These are phyloP conservation scores for Pterocles burchelli DNA, from an alignment of 2,113 vertebrate genomes.

Conservation along the genomic window DNA sequence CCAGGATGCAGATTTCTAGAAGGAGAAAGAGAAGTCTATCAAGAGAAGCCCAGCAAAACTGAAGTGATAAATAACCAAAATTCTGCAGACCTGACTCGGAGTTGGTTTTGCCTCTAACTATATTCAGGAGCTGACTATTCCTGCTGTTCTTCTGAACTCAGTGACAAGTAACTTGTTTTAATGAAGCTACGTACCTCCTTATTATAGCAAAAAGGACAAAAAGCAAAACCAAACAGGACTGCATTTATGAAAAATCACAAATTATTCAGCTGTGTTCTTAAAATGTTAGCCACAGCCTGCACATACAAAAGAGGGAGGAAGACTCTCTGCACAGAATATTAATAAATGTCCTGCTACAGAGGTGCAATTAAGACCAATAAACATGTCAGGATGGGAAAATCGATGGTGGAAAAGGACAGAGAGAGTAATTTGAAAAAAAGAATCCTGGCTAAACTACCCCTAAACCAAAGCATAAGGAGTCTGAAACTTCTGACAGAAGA, in stretches of 20 bases:
- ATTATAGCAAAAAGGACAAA: neutral
- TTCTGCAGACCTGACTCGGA: neutral
- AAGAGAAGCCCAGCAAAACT: neutral
- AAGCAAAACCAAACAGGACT: no score
- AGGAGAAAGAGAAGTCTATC: neutral
- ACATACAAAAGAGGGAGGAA: neutral
- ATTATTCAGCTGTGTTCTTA: neutral
- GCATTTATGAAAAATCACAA: neutral
- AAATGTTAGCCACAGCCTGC: neutral
- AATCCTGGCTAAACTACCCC: neutral
- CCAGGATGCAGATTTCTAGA: neutral
- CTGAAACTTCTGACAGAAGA: neutral
- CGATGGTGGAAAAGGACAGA: neutral
- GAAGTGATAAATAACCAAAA: neutral
- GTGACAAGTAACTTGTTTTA: neutral
- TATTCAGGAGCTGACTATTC: neutral
- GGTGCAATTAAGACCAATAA: neutral
- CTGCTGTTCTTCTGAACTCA: neutral
- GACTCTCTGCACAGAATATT: neutral
- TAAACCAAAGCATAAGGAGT: neutral
- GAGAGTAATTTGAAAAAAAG: neutral
- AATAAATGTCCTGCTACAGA: neutral
- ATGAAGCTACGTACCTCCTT: neutral
- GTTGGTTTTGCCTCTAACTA: neutral
- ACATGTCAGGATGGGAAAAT: neutral